Base-by-base conservation (phyloP, 2,888 invertebrate species). In the Chalcosyrphus nemorum region DNA sequence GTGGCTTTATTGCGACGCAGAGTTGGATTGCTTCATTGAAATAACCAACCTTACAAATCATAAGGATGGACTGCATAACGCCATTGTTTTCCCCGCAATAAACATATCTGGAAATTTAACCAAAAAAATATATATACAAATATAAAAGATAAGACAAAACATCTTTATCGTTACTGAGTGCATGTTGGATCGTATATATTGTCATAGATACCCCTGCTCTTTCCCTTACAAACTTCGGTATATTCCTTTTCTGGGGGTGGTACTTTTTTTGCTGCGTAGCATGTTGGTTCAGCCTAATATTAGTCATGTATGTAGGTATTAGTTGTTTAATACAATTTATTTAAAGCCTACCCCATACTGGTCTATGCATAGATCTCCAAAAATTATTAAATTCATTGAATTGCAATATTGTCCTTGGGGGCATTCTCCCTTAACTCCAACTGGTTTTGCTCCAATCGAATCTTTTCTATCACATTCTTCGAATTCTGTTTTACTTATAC, bases 81-180 rank as follows among this genome's bases (percentile, higher is more conserved):
- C n/a, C 11, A 4, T 65, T 11, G 13, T 65, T 17, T 2, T 1
- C 1, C 19, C 65, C 75, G 3, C 75, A 75, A 15, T 50, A 50
- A 0, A 75, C 47, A 13, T 57, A 75, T 17, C 75, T 75, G 38
- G 19, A 66, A 75, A 56, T 7, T 1, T 4, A 7, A 35, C n/a
- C n/a, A n/a, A n/a, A n/a, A n/a, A n/a, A n/a, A n/a, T n/a, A n/a
- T n/a, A 2, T 19, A 9, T 4, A 15, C 15, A 4, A 1, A n/a
- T 5, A 21, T 24, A 15, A 0, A 1, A 4, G n/a, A n/a, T n/a
- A n/a, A n/a, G n/a, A n/a, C n/a, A n/a, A n/a, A n/a, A 24, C 3
- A 4, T 4, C 11, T 13, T 2, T 9, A 4, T 9, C 19, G 43
- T 57, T 5, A 74, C 74, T 54, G 27, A 56, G 7, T 47, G 11